Base-by-base conservation (phyloP, 1,140 invertebrate species). In the Pogonus chalceus region DNA sequence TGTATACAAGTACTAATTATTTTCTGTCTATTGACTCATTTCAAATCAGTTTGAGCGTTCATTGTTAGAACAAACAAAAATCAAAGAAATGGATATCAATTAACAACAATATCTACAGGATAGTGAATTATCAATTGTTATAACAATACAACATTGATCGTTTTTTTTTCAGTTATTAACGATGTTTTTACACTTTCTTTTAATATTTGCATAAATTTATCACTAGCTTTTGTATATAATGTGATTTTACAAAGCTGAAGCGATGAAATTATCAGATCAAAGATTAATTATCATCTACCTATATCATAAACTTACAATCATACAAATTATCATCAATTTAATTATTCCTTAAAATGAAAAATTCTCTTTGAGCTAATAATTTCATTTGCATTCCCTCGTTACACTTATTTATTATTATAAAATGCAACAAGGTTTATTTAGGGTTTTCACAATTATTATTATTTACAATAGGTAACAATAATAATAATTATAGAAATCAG, bases 61-160 rank as follows among this genome's bases (percentile, higher is more conserved):
- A 43, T 43, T 43, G 37, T 43, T 43, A 16, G 37, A 16, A 43
- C 37, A 43, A 43, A 43, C 37, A 43, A 43, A 43, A 43, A 12
- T 12, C 9, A 43, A 43, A 12, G 37, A 43, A 43, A 12, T 18
- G 37, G 37, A 16, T 22, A 53, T 60, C 60, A 65, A 64, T 68
- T 56, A 69, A 65, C 65, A 69, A 69, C 66, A 69, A 67, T 68
- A 68, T 68, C 67, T 68, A 69, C 63, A 67, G 58, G 65, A 68
- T 60, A 65, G 56, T 66, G 65, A 60, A 62, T 66, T 68, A 65
- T 67, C 61, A 63, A 62, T 59, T 65, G 58, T 62, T 60, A 65
- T 67, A 69, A 69, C 66, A 68, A 69, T 67, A 69, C 66, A 68
- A 67, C 65, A 68, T 66, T 62, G 60, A 68, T 67, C 60, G 66